Evolutionary conservation across 2,888 invertebrate species (phyloP).

Genomic region (Plebejus melissa): DNA sequence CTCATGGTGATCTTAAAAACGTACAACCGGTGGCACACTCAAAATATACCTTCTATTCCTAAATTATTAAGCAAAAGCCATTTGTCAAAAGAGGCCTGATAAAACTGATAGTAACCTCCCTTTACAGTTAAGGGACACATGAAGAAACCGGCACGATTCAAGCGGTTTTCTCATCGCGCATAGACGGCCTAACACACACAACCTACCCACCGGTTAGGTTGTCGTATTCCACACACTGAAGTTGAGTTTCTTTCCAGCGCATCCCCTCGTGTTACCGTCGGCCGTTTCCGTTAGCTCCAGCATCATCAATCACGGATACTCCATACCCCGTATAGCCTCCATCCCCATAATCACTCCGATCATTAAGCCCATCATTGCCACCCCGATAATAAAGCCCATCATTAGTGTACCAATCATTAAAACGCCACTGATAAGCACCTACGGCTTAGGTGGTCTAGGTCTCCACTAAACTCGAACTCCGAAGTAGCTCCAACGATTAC

Average conservation of each 20-base stretch:
- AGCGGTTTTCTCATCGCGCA: conserved; percentile 39
- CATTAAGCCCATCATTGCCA: conserved; percentile 40
- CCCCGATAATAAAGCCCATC: conserved; percentile 41
- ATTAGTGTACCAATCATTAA: conserved; percentile 28
- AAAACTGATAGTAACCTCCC: conserved; percentile 38
- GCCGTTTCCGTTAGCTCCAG: conserved; percentile 51
- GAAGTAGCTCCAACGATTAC: conserved; percentile 27
- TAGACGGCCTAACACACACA: conserved; percentile 31
- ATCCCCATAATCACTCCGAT: conserved; percentile 45
- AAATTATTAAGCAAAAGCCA: too few species aligned
- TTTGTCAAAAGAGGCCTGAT: conserved; percentile 20
- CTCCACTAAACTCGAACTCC: conserved; percentile 23
- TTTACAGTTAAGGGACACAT: conserved; percentile 44
- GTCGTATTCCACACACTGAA: conserved; percentile 28
- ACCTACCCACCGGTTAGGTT: conserved; percentile 28
- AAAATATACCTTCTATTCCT: background rate
- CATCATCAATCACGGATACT: conserved; percentile 55
- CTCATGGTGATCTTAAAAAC: background rate
- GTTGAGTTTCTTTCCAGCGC: conserved; percentile 41
- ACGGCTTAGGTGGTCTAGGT: conserved; percentile 22
- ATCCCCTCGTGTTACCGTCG: conserved; percentile 39
- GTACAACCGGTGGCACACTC: background rate
- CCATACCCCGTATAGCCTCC: conserved; percentile 44
- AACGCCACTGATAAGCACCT: conserved; percentile 29
- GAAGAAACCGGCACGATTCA: conserved; percentile 40